Percentiles rank a stretch among this genome's conserved stretches.
phyloP scores from a whole-genome alignment of 2,113 vertebrate species.

The Campylorhamphus procurvoides region DNA sequence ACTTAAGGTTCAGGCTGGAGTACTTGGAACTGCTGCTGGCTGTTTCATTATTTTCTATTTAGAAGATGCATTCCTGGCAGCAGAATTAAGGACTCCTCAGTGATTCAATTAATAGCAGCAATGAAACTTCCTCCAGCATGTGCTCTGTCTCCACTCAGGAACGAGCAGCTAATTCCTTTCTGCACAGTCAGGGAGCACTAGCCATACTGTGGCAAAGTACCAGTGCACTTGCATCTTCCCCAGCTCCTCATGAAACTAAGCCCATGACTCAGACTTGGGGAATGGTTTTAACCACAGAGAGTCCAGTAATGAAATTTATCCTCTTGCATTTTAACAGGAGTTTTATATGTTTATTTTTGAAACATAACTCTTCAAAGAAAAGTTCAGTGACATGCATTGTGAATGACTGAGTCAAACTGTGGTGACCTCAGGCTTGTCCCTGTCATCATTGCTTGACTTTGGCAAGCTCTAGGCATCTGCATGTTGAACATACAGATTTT shows the following conservation, averaged over 20 bases:
- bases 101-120: background rate
- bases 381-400: background rate
- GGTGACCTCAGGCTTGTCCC: background rate
- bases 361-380: background rate
- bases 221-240: background rate
- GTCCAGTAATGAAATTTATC: background rate
- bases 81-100: background rate
- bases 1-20: background rate
- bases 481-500: background rate
- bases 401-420: background rate
- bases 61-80: background rate
- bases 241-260: background rate
- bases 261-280: accelerated
- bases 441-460: background rate
- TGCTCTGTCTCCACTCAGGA: background rate
- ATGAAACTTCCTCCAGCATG: background rate
- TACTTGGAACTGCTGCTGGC: background rate
- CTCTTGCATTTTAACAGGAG: background rate
- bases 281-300: background rate
- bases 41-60: constrained; percentile 1
- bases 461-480: background rate
- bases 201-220: accelerated
- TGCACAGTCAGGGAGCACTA: background rate
- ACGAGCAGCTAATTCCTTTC: background rate
- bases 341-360: background rate